A percentile compares a stretch with the other conserved stretches of the same genome.
Conservation (phyloP, 2,113 vertebrate genomes). For the Sebastes fasciatus region DNA sequence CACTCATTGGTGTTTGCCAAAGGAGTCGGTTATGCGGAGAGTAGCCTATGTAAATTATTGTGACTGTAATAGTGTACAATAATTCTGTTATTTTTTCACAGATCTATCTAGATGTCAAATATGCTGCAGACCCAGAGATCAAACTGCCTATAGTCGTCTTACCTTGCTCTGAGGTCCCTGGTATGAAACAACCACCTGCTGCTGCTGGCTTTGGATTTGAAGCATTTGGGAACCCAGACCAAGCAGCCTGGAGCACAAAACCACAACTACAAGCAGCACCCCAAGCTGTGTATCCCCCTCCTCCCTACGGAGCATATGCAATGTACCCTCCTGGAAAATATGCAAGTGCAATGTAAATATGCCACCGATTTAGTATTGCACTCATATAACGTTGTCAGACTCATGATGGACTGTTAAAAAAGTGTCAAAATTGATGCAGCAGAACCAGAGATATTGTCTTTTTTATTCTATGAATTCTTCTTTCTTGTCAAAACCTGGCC, state of each 20-base stretch:
- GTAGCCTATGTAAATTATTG: no score
- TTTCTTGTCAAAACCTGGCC: background rate
- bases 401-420: background rate
- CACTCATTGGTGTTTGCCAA: background rate
- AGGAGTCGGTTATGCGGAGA: background rate
- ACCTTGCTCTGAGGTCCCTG: background rate
- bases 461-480: background rate
- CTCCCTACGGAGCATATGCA: conserved; percentile 49
- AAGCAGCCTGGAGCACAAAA: background rate
- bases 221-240: conserved; percentile 8
- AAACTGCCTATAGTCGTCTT: conserved; percentile 69
- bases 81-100: conserved; percentile 29
- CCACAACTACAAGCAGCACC: conserved; percentile 8
- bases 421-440: no score
- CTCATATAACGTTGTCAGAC: background rate
- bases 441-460: no score
- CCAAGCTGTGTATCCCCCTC: conserved; percentile 22
- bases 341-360: background rate
- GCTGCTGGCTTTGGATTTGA: conserved; percentile 5
- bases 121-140: conserved; percentile 42
- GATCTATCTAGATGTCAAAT: conserved; percentile 64
- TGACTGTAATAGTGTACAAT: no score
- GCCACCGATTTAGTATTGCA: background rate
- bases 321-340: conserved; percentile 19
- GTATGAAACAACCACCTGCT: background rate